These are phyloP conservation scores for Yponomeuta cagnagella DNA, from an alignment of 2,888 invertebrate genomes.

Conservation along the genomic window DNA sequence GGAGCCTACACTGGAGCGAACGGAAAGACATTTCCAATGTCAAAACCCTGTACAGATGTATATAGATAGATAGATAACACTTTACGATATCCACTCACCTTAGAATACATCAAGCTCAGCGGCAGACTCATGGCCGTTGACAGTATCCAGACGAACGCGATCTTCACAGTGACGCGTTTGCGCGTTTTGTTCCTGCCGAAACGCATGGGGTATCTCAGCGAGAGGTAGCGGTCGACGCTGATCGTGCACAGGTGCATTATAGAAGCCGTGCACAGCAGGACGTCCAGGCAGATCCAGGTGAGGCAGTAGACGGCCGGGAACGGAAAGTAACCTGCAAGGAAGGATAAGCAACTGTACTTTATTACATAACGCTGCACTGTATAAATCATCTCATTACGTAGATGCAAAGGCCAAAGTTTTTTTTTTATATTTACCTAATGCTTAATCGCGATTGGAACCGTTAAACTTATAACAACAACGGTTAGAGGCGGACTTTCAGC, in stretches of 20 bases:
- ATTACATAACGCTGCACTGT: no score
- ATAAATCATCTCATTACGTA: no score
- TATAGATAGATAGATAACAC: no score
- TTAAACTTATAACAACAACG: no score
- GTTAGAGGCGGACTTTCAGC: no score
- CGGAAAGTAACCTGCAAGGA: constrained; percentile 85
- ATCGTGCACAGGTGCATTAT: constrained; percentile 98
- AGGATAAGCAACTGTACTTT: background rate
- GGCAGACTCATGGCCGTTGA: constrained; percentile 95
- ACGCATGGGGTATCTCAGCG: constrained; percentile 93
- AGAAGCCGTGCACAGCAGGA: constrained; percentile 96
- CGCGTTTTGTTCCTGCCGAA: constrained; percentile 93
- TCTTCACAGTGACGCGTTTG: constrained; percentile 89
- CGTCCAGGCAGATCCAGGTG: constrained; percentile 96
- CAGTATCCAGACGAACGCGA: constrained; percentile 94
- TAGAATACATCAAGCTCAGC: constrained; percentile 90
- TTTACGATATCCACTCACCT: constrained; percentile 70
- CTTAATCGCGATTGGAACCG: no score
- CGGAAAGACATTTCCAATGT: no score
- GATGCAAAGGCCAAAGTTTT: no score
- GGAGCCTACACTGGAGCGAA: no score
- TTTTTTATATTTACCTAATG: no score
- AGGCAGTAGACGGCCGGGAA: constrained; percentile 90
- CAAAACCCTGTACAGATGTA: no score
- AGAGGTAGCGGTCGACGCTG: constrained; percentile 93